phyloP scores from a whole-genome alignment of 1,140 invertebrate genomes.

The Danaus melanippus region DNA sequence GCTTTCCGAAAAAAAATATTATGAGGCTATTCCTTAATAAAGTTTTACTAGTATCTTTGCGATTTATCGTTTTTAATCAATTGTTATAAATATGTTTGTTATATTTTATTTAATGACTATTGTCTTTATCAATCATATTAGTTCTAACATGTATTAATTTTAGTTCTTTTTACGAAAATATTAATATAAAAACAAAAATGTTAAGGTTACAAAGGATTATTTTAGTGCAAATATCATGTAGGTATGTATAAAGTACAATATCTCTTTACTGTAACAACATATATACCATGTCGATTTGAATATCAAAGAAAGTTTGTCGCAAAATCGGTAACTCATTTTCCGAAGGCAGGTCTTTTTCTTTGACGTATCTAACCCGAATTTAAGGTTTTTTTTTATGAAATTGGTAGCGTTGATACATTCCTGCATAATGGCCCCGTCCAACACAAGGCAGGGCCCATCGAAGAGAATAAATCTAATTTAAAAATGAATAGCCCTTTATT shows the following conservation, averaged over 20 bases:
- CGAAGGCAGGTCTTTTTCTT: slow-evolving; percentile 27
- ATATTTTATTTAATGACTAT: no score
- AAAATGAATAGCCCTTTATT: slow-evolving; percentile 37
- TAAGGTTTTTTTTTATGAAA: slow-evolving; percentile 27
- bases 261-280: no score
- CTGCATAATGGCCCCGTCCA: slow-evolving; percentile 35
- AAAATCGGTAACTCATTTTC: slow-evolving; percentile 26
- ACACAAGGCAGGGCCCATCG: slow-evolving; percentile 42
- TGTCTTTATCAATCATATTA: no score
- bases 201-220: not conserved
- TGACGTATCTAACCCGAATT: slow-evolving; percentile 26
- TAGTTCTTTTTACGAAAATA: no score
- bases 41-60: no score
- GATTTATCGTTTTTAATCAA: no score
- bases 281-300: slow-evolving; percentile 26
- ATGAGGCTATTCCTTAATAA: no score
- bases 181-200: no score
- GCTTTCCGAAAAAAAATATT: no score
- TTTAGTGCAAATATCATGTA: not conserved
- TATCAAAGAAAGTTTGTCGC: slow-evolving; percentile 38
- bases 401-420: slow-evolving; percentile 35
- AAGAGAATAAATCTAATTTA: slow-evolving; percentile 52
- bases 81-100: no score
- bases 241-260: no score
- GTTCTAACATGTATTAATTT: no score